These are phyloP conservation scores for Drosophila mayri DNA, from an alignment of 1,140 invertebrate species.

Conservation along the genomic window DNA sequence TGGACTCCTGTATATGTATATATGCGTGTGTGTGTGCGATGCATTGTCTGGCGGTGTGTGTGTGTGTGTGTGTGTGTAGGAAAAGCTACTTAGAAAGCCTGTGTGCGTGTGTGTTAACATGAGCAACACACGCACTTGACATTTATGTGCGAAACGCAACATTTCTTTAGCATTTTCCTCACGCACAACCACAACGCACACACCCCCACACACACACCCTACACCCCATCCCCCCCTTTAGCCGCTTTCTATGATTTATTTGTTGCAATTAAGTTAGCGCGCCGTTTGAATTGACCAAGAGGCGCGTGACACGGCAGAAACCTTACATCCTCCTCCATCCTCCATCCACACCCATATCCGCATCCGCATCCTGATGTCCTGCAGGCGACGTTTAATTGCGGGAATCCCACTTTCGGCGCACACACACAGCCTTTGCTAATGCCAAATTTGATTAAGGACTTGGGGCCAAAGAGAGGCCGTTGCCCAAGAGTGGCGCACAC, in stretches of 20 bases:
- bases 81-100: constrained; percentile 70
- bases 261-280: constrained; percentile 73
- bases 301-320: constrained; percentile 45
- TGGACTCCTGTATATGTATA: constrained; percentile 30
- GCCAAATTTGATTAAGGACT: constrained; percentile 50
- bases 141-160: constrained; percentile 75
- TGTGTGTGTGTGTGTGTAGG: neutral
- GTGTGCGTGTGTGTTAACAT: constrained; percentile 49
- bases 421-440: constrained; percentile 18
- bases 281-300: constrained; percentile 48
- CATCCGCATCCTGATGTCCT: constrained; percentile 18
- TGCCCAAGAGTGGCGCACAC: neutral
- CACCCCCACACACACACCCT: neutral
- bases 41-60: constrained; percentile 25
- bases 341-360: constrained; percentile 1
- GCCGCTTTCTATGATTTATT: constrained; percentile 65
- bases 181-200: constrained; percentile 45
- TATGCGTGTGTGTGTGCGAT: constrained; percentile 4
- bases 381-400: constrained; percentile 46
- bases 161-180: constrained; percentile 67
- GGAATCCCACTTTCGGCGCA: constrained; percentile 20
- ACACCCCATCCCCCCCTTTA: neutral
- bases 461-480: constrained; percentile 16
- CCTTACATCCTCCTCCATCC: constrained; percentile 6
- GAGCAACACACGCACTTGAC: constrained; percentile 76